Evolutionary conservation across 2,113 vertebrate genomes (phyloP).

Genomic region (Chaetorhynchus papuensis): DNA sequence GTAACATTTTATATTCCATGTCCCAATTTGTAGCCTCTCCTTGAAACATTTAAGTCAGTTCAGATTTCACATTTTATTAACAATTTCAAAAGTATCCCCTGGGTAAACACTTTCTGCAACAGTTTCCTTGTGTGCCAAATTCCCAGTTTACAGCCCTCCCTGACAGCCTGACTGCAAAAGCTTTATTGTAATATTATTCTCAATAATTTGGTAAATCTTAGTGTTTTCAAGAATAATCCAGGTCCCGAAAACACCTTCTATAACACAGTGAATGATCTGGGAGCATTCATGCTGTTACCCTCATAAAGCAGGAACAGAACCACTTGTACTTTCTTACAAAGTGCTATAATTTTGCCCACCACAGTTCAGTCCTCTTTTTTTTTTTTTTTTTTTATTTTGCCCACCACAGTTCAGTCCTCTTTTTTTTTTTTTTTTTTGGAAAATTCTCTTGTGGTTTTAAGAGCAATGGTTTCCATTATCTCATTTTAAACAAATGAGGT

Average conservation of each 20-base stretch:
- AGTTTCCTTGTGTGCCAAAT: background rate
- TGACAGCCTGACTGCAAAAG: background rate
- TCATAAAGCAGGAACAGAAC: background rate
- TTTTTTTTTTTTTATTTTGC: background rate
- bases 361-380: background rate
- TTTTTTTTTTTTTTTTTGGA: background rate
- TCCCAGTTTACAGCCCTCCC: background rate
- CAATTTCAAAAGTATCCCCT: background rate
- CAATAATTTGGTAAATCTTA: background rate
- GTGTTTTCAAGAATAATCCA: background rate
- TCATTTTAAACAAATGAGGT: background rate
- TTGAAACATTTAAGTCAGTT: background rate
- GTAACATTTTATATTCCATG: background rate
- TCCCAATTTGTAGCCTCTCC: background rate
- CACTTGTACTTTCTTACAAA: background rate
- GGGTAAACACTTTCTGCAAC: background rate
- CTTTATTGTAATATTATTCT: background rate
- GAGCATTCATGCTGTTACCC: background rate
- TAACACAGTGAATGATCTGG: background rate
- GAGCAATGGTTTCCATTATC: slow-evolving; percentile 10
- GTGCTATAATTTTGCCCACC: background rate
- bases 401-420: background rate
- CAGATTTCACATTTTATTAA: background rate
- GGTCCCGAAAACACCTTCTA: background rate
- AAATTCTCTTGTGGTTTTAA: background rate